phyloP scores from a whole-genome alignment of 2,797 vertebrate species.

The Acanthornis magna region DNA sequence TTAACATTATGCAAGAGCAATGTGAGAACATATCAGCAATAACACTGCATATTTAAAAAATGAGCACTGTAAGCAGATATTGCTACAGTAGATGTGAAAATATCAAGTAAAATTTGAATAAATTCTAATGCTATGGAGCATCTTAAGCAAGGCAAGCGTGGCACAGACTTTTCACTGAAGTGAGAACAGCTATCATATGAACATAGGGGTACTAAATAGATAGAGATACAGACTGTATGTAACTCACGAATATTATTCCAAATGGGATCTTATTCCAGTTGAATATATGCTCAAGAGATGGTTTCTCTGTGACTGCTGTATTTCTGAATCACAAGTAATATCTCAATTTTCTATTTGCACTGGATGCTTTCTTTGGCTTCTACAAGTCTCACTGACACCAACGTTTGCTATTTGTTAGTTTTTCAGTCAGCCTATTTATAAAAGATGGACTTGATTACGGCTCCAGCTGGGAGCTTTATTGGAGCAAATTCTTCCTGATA shows the following conservation, averaged over 20 bases:
- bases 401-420: conserved; percentile 43
- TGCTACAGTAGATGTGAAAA: neutral
- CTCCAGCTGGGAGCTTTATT: conserved; percentile 41
- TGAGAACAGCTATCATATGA: neutral
- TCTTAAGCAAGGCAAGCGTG: neutral
- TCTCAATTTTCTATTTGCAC: neutral
- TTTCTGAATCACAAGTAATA: neutral
- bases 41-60: neutral
- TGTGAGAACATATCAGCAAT: neutral
- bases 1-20: neutral
- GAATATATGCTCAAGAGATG: neutral
- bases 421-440: conserved; percentile 8
- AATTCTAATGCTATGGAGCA: neutral
- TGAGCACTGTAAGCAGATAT: neutral
- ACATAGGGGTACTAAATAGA: neutral
- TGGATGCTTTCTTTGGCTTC: conserved; percentile 15
- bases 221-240: neutral
- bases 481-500: conserved; percentile 41
- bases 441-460: conserved; percentile 30
- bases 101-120: neutral
- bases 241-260: neutral
- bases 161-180: neutral
- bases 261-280: neutral
- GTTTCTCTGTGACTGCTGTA: neutral
- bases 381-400: neutral